Evolutionary conservation across 1,140 invertebrate species (phyloP), one percentile per base, ranked within the genome.

Genomic region (Mylabris phalerata): DNA sequence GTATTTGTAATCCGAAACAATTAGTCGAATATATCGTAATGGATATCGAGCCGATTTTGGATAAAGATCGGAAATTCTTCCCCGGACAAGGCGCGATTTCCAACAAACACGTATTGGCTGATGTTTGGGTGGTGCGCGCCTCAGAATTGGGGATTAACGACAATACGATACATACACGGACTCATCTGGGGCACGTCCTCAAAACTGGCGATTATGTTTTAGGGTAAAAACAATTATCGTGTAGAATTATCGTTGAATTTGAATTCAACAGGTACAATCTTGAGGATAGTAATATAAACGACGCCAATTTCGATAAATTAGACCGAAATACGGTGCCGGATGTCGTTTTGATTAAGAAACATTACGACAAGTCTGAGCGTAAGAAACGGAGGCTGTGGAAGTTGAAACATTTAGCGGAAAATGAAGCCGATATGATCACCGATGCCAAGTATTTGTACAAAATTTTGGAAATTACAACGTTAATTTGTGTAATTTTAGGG

Each of bases 21-120:
- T 75, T 98, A 47, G 84, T 85, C 2, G 93, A 98, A 74, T 99
- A 92, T 71, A 85, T 92, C 66, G 92, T 99, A 0, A 96, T 99
- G 88, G 90, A 98, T 71, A 86, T 96, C 59, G 93, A 98, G 69
- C 76, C 86, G 41, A 86, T 97, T 3, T 78, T 79, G 61, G 84
- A 90, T 40, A 85, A 89, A 72, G 84, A 95, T 59, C 81, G 83
- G 62, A 86, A 85, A 68, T 75, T 78, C 50, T 92, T 92, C 68
- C 88, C 89, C 9, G 92, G 93, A 1, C 93, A 95, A 79, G 93
- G 93, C 10, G 75, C 80, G 40, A 80, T 95, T 57, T 95, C 93
- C 1, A 80, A 81, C 13, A 92, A 90, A 81, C 95, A 98, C 77
- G 83, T 89, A 3, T 77, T 98, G 48, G 89, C 93, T 13, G 95